A percentile compares a stretch with the other conserved stretches of the same genome.
Conservation (phyloP, 2,797 vertebrate species). For the Galagoides demidoff region DNA sequence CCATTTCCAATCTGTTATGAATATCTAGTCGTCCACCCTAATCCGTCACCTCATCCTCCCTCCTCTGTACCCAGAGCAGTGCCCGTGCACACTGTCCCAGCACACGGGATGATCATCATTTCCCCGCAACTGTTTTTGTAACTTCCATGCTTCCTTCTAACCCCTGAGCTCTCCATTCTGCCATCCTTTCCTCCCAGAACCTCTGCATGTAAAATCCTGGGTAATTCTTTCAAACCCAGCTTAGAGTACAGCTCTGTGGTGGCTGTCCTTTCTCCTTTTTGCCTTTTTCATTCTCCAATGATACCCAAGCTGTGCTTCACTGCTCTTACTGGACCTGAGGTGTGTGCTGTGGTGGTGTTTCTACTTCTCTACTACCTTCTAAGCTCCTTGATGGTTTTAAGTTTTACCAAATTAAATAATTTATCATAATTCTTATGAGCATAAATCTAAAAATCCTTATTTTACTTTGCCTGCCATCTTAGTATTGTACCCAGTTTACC, state of each 20-base stretch:
- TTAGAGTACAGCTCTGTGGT: background rate
- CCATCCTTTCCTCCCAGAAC: background rate
- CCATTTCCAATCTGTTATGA: background rate
- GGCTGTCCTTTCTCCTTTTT: background rate
- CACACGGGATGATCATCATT: background rate
- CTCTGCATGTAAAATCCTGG: background rate
- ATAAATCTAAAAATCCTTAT: slow-evolving; percentile 1
- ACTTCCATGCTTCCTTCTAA: background rate
- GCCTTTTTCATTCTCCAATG: background rate
- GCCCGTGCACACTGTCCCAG: background rate
- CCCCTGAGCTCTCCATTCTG: background rate
- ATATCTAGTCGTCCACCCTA: background rate
- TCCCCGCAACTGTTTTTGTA: background rate
- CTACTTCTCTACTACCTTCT: background rate
- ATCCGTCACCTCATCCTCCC: background rate
- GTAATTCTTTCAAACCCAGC: background rate
- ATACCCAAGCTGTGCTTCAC: background rate
- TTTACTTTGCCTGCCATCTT: background rate
- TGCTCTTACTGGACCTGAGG: background rate
- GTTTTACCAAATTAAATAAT: background rate
- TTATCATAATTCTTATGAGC: background rate
- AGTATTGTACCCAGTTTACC: background rate
- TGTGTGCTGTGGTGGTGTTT: background rate
- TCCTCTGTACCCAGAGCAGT: background rate
- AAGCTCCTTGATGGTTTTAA: background rate